phyloP scores from a whole-genome alignment of 1,140 invertebrate species.

The Eriosoma lanigerum region DNA sequence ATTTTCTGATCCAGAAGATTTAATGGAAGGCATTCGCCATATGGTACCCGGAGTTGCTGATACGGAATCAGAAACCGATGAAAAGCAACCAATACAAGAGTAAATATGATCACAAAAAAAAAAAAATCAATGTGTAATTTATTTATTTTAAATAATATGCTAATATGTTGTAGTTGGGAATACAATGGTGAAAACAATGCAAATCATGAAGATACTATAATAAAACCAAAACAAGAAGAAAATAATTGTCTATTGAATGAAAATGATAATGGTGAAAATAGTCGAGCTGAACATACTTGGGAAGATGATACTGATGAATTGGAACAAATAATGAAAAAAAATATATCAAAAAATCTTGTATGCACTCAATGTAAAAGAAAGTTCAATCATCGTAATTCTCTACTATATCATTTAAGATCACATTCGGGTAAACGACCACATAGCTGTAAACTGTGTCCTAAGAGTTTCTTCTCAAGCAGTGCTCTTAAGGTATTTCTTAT shows the following conservation, averaged over 20 bases:
- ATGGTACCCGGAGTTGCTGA: slow-evolving; percentile 54
- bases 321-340: slow-evolving; percentile 48
- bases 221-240: slow-evolving; percentile 40
- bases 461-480: slow-evolving; percentile 76
- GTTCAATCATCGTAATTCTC: slow-evolving; percentile 79
- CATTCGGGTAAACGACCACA: slow-evolving; percentile 77
- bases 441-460: slow-evolving; percentile 78
- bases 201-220: slow-evolving; percentile 8
- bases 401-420: slow-evolving; percentile 79
- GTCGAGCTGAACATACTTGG: slow-evolving; percentile 35
- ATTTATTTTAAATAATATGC: background rate
- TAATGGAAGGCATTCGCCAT: slow-evolving; percentile 77
- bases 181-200: slow-evolving; percentile 41
- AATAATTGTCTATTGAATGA: slow-evolving; percentile 32
- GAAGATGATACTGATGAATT: slow-evolving; percentile 45
- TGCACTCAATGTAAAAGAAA: slow-evolving; percentile 73
- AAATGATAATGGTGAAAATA: slow-evolving; percentile 45
- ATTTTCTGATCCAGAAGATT: slow-evolving; percentile 79
- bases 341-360: slow-evolving; percentile 57
- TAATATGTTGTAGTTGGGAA: slow-evolving; percentile 27
- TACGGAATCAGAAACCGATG: slow-evolving; percentile 52
- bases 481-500: slow-evolving; percentile 68
- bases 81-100: slow-evolving; percentile 54
- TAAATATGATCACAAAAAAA: background rate
- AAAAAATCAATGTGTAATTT: background rate